These are phyloP conservation scores for Quadroppia sp. DNA, from an alignment of 2,888 invertebrate genomes.

Conservation along the genomic window DNA sequence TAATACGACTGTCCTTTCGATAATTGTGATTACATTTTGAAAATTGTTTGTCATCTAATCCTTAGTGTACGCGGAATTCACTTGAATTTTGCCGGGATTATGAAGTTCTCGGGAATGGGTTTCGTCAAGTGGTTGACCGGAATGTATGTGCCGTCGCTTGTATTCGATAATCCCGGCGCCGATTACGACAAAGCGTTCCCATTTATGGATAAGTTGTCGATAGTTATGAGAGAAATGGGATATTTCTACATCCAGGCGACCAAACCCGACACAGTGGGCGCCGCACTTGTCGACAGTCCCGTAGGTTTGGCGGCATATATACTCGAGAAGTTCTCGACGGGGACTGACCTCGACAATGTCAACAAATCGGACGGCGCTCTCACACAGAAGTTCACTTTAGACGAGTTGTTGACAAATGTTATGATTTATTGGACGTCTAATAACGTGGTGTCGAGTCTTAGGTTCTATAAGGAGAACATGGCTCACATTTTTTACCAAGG, in stretches of 20 bases:
- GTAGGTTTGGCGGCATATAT: slow-evolving; percentile 82
- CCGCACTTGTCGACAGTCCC: slow-evolving; percentile 69
- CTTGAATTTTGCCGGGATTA: background rate
- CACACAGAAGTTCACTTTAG: slow-evolving; percentile 62
- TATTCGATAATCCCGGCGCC: slow-evolving; percentile 2
- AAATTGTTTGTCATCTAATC: background rate
- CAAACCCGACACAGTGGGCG: slow-evolving; percentile 78
- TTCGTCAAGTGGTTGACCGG: slow-evolving; percentile 5
- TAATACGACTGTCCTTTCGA: slow-evolving; percentile 46
- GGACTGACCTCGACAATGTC: slow-evolving; percentile 61
- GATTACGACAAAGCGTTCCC: slow-evolving; percentile 49
- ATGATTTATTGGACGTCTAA: slow-evolving; percentile 76
- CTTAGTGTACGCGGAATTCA: slow-evolving; percentile 28
- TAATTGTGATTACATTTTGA: background rate
- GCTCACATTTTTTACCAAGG: background rate
- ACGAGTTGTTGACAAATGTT: slow-evolving; percentile 69
- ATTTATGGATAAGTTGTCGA: slow-evolving; percentile 47
- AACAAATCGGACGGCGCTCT: slow-evolving; percentile 64
- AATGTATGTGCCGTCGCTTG: slow-evolving; percentile 11
- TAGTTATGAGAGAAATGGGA: slow-evolving; percentile 54
- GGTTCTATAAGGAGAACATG: slow-evolving; percentile 66
- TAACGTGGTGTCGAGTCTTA: slow-evolving; percentile 67
- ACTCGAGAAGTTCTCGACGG: slow-evolving; percentile 77
- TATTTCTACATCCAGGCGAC: slow-evolving; percentile 74
- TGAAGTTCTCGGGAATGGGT: background rate